Conservation (phyloP, 2,797 vertebrate species). For the Meriones psammophilus region DNA sequence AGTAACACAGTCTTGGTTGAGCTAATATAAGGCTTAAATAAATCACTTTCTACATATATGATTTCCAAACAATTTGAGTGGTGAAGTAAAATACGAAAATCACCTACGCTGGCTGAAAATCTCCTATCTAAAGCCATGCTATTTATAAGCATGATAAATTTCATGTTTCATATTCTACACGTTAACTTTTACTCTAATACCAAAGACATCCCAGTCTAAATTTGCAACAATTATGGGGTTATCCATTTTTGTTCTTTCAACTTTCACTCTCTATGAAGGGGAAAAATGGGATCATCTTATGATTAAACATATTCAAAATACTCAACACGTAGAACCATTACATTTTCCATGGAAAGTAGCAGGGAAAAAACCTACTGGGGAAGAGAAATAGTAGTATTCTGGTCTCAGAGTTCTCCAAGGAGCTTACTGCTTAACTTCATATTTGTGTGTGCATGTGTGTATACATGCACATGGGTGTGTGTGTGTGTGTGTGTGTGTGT, state of each 20-base stretch:
- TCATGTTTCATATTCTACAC: background rate
- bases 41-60: slow-evolving; percentile 16
- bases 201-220: slow-evolving; percentile 23
- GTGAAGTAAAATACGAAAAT: slow-evolving; percentile 30
- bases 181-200: slow-evolving; percentile 31
- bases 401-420: background rate
- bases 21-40: background rate
- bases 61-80: slow-evolving; percentile 54
- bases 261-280: slow-evolving; percentile 4
- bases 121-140: slow-evolving; percentile 30
- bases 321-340: slow-evolving; percentile 35
- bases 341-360: background rate
- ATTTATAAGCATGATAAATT: slow-evolving; percentile 63
- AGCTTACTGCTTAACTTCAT: background rate
- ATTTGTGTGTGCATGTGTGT: background rate
- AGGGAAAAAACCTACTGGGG: background rate
- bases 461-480: background rate
- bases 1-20: background rate
- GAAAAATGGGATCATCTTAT: background rate
- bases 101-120: background rate
- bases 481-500: background rate
- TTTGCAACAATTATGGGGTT: background rate
- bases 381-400: background rate
- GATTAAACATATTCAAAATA: slow-evolving; percentile 56
- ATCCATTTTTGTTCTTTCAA: slow-evolving; percentile 30